Base-by-base conservation (phyloP, 2,113 vertebrate genomes). In the Alaudala cheleensis region DNA sequence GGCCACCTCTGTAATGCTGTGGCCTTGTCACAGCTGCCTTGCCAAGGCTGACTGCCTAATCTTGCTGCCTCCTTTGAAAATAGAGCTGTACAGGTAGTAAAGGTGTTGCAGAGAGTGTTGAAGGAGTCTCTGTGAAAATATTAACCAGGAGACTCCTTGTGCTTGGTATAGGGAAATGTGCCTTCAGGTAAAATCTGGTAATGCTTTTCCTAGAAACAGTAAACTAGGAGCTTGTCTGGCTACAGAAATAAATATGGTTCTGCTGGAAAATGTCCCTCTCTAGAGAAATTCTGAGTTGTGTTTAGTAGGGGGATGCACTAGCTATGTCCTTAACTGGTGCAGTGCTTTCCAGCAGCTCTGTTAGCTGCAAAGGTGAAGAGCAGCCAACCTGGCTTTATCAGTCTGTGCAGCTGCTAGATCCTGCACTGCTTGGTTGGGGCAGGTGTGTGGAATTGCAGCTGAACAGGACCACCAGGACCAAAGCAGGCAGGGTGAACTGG, bases 131-230 rank as follows among this genome's bases (percentile, higher is more conserved):
- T 57, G 15, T 64, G 47, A 34, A 57, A 79, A 6, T 10, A 37
- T 65, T 80, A 61, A 33, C 25, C 11, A 50, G 45, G 23, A 25
- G 51, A 29, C 22, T 51, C 20, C 10, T 33, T 61, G 39, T 31
- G 7, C 15, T 57, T 61, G 15, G 5, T 51, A 2, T 16, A 44
- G 44, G 21, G n/a, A 62, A 84, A 45, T 0, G 0, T 37, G 23
- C 7, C 5, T 37, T 57, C 11, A 9, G 20, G 20, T 73, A 45
- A 50, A 72, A 65, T 19, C 6, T 53, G 9, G 20, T 37, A 39
- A 40, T 58, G n/a, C 9, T 89, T 72, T 83, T 76, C 17, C 51
- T 70, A 34, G 25, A 47, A 93, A 24, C 6, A 28, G 1, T 10
- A 58, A 88, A 37, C 10, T 37, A 37, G 58, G 6, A 72, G 6